Base-by-base conservation (phyloP, 1,140 invertebrate genomes). In the Apis laboriosa region DNA sequence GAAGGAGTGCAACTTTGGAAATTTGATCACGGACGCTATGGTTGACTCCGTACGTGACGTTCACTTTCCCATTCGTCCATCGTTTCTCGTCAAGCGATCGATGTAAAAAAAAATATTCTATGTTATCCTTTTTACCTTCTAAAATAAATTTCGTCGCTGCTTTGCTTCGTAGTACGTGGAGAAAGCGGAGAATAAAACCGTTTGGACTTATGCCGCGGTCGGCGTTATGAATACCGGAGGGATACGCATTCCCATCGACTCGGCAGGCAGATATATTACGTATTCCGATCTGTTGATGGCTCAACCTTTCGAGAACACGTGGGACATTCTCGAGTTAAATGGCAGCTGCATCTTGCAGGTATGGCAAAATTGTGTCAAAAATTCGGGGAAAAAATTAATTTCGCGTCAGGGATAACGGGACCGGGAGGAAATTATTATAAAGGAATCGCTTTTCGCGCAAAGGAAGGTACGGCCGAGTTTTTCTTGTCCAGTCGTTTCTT, bases 1-100 rank as follows among this genome's bases (percentile, higher is more conserved):
- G 21, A 88, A 88, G 0, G 97, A 98, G 92, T 98, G 97, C 89
- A 97, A 97, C 84, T 90, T 98, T 60, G 97, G 97, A 21, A 97
- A 96, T 90, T 95, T 97, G 24, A 95, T 97, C 58, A 95, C 96
- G 12, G 97, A 97, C 84, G 95, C 96, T 0, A 96, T 97, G 92
- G 94, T 97, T 53, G 93, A 96, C 90, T 85, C 92, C 49, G 95
- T 95, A 88, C 88, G 94, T 92, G 67, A 64, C 34, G 34, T 55
- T 24, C 34, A 2, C 34, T 34, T 34, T 34, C 34, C 3, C 2
- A 34, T 34, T 34, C 34, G 24, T 24, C 24, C 24, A 13, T 49
- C 43, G 5, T 43, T 9, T 24, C 15, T 17, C 7, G 13, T 51
- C 9, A 19, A 66, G 43, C 3, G 17, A 19, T 17, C n/a, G n/a